A percentile compares a stretch with the other conserved stretches of the same genome.
phyloP scores from a whole-genome alignment of 2,113 vertebrate genomes.

The Noctilio leporinus region DNA sequence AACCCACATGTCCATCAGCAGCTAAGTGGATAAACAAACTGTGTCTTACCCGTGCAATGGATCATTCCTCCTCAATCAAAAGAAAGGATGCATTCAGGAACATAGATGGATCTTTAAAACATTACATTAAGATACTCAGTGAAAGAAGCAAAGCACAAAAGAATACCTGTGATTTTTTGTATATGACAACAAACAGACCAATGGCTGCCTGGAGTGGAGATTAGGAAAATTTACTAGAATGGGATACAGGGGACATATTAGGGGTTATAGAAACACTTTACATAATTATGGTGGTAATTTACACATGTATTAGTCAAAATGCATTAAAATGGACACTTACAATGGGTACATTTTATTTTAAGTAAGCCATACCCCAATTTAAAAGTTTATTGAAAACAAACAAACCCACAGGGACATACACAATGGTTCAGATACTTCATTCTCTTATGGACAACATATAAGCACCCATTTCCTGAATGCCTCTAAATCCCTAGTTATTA shows the following conservation, averaged over 20 bases:
- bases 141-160: not conserved
- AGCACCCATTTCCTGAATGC: not conserved
- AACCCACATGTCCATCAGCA: not conserved
- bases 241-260: not conserved
- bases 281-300: not conserved
- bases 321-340: not conserved
- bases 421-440: not conserved
- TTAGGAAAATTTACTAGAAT: not conserved
- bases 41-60: not conserved
- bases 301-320: not conserved
- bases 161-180: not conserved
- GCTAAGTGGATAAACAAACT: not conserved
- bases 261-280: not conserved
- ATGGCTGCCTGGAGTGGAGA: not conserved
- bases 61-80: not conserved
- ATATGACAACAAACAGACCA: not conserved
- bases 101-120: not conserved
- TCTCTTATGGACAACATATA: not conserved
- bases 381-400: not conserved
- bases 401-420: too few relatives aligned
- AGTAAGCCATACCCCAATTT: not conserved
- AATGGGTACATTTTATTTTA: not conserved
- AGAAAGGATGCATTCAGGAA: not conserved
- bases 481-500: not conserved
- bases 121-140: not conserved